These are phyloP conservation scores for Dusona sp. DNA, from an alignment of 2,888 invertebrate species.

Conservation along the genomic window DNA sequence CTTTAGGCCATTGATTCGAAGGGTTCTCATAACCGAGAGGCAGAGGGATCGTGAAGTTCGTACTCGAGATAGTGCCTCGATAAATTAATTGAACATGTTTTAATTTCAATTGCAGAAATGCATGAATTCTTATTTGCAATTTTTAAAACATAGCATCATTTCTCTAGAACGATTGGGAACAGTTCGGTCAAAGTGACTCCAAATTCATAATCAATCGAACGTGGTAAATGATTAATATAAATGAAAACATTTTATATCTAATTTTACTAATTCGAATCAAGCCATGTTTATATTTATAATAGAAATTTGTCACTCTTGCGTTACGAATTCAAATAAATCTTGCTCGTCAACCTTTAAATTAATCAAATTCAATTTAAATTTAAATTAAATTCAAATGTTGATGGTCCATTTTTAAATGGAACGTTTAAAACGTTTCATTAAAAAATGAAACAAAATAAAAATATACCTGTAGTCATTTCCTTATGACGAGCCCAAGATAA, in stretches of 20 bases:
- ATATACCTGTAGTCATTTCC: conserved; percentile 76
- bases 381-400: too few relatives aligned
- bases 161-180: too few relatives aligned
- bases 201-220: too few relatives aligned
- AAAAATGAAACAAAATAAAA: background rate
- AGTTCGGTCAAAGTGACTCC: too few relatives aligned
- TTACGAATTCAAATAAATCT: too few relatives aligned
- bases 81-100: conserved; percentile 7
- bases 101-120: background rate
- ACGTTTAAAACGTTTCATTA: too few relatives aligned
- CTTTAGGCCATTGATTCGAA: conserved; percentile 40
- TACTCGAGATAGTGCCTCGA: conserved; percentile 69
- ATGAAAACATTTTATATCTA: background rate
- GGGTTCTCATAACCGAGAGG: conserved; percentile 46
- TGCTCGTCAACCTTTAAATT: too few relatives aligned
- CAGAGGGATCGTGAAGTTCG: conserved; percentile 71
- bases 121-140: background rate
- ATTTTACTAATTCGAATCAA: background rate
- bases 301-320: background rate
- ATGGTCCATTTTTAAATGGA: too few relatives aligned
- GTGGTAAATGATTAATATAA: too few relatives aligned
- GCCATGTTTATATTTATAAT: background rate
- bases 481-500: conserved; percentile 75
- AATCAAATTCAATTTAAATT: too few relatives aligned
- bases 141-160: background rate